Conservation (phyloP, 1,140 invertebrate genomes). For the Orussus abietinus region DNA sequence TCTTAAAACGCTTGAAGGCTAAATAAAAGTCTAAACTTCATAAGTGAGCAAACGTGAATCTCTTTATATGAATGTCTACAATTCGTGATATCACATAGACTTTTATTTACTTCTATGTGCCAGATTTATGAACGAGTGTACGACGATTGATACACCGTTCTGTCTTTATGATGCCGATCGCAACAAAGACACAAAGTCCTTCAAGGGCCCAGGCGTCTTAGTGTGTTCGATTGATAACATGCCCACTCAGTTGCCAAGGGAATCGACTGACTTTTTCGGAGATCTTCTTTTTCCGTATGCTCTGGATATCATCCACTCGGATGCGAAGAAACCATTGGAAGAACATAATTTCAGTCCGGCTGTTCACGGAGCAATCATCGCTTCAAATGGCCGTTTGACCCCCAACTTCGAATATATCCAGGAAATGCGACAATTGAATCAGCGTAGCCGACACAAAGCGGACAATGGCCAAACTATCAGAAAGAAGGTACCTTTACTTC, state of each 20-base stretch:
- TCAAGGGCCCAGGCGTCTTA: constrained; percentile 92
- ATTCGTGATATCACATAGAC: too few relatives aligned
- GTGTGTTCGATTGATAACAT: constrained; percentile 99
- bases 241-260: constrained; percentile 96
- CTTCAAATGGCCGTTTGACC: constrained; percentile 90
- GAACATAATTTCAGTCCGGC: constrained; percentile 73
- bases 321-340: constrained; percentile 79
- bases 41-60: too few relatives aligned
- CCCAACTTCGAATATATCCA: constrained; percentile 93
- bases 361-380: constrained; percentile 89
- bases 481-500: constrained; percentile 9
- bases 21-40: too few relatives aligned
- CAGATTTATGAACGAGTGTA: constrained; percentile 97
- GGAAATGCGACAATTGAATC: constrained; percentile 67
- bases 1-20: too few relatives aligned
- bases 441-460: constrained; percentile 44
- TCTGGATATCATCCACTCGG: constrained; percentile 85
- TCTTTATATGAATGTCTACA: too few relatives aligned
- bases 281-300: constrained; percentile 87
- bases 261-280: constrained; percentile 97
- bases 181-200: constrained; percentile 95
- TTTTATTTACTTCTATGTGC: neutral
- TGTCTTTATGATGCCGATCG: constrained; percentile 97
- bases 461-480: constrained; percentile 28
- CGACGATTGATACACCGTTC: constrained; percentile 98